phyloP scores from a whole-genome alignment of 2,113 vertebrate species.

The Balaeniceps rex region DNA sequence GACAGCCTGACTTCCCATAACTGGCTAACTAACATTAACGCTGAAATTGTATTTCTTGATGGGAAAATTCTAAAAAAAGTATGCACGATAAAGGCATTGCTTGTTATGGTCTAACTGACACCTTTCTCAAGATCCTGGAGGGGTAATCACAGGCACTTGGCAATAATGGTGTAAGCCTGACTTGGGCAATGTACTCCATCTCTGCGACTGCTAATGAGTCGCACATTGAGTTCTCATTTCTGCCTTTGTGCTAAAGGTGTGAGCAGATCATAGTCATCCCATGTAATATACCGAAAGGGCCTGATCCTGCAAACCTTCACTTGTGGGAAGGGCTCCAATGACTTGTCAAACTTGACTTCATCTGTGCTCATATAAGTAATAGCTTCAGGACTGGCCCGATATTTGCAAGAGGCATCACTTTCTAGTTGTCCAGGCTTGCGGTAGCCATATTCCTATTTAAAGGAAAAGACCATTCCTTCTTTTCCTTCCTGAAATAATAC shows the following conservation, averaged over 20 bases:
- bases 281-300: neutral
- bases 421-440: neutral
- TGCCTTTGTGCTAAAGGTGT: conserved; percentile 38
- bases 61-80: conserved; percentile 38
- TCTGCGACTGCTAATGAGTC: conserved; percentile 51
- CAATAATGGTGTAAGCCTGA: neutral
- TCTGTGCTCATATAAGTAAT: neutral
- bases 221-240: neutral
- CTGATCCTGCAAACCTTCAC: neutral
- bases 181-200: neutral
- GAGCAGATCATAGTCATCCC: conserved; percentile 23
- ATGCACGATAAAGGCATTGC: neutral
- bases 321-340: neutral
- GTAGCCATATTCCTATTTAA: neutral
- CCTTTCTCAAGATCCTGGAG: conserved; percentile 31
- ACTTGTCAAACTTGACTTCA: neutral
- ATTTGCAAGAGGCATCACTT: neutral
- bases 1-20: conserved; percentile 51
- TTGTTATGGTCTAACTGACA: conserved; percentile 36
- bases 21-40: conserved; percentile 37
- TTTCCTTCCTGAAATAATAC: neutral
- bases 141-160: conserved; percentile 29
- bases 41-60: conserved; percentile 45
- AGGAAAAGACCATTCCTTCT: neutral
- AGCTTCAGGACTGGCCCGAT: neutral